These are phyloP conservation scores for Apogon talboti DNA, from an alignment of 2,797 vertebrate species.

Conservation along the genomic window DNA sequence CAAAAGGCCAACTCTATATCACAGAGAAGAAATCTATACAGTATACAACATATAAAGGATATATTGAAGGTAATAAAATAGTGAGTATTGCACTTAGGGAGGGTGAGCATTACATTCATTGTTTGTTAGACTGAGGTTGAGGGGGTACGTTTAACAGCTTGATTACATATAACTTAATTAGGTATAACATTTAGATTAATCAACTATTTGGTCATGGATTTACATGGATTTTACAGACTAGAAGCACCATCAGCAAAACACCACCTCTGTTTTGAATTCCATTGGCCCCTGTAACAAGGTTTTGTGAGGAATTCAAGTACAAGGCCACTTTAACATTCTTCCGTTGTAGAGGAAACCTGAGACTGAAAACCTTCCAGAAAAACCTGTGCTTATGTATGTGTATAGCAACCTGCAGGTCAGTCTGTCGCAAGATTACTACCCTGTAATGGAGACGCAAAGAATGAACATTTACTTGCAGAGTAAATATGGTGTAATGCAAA, in stretches of 20 bases:
- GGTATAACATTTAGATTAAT: too few relatives aligned
- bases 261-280: conserved; percentile 2
- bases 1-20: too few relatives aligned
- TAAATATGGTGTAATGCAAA: not conserved
- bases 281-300: not conserved
- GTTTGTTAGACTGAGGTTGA: too few relatives aligned
- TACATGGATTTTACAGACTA: not conserved
- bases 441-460: not conserved
- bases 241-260: not conserved
- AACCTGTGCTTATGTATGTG: conserved; percentile 6
- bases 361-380: conserved; percentile 25
- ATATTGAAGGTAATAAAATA: too few relatives aligned
- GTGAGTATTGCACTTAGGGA: too few relatives aligned
- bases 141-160: too few relatives aligned
- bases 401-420: conserved; percentile 5
- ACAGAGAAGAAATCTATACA: too few relatives aligned
- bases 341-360: conserved; percentile 8
- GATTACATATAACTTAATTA: too few relatives aligned
- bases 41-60: too few relatives aligned
- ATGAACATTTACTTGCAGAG: not conserved
- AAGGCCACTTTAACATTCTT: conserved; percentile 3
- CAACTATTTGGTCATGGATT: too few relatives aligned
- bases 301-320: not conserved
- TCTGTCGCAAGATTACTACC: not conserved
- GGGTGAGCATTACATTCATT: too few relatives aligned